Percentiles rank a stretch among this genome's conserved stretches.
Conservation (phyloP, 2,113 vertebrate species). For the Tragelaphus scriptus region DNA sequence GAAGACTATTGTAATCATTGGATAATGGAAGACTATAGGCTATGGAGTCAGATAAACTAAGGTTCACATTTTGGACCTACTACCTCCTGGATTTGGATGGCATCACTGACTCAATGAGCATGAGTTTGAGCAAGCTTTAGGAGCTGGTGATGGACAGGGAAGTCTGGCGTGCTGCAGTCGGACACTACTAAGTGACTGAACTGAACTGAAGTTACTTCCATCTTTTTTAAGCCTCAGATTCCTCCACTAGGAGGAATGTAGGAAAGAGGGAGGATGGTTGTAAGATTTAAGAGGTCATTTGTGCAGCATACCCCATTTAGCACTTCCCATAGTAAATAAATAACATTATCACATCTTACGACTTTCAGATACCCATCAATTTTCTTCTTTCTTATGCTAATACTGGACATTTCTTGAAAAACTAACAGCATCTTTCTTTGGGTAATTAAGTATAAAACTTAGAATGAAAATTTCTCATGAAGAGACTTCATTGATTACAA, state of each 20-base stretch:
- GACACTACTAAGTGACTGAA: background rate
- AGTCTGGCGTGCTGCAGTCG: background rate
- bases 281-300: background rate
- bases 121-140: background rate
- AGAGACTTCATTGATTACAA: background rate
- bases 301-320: background rate
- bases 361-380: background rate
- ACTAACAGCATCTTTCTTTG: background rate
- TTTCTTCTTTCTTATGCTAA: background rate
- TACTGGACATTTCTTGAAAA: background rate
- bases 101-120: background rate
- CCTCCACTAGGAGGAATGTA: background rate
- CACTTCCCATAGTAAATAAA: background rate
- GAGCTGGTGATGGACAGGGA: background rate
- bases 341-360: background rate
- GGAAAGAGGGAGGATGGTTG: rapidly evolving
- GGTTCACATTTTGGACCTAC: background rate
- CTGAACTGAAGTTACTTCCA: background rate
- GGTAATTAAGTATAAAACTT: background rate
- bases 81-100: background rate
- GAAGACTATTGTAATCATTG: background rate
- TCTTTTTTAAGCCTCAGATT: background rate
- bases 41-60: background rate
- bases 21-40: background rate
- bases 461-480: background rate